A percentile compares a stretch with the other conserved stretches of the same genome.
Evolutionary conservation across 1,140 invertebrate species (phyloP).

Genomic region (Drosophila setifemur): DNA sequence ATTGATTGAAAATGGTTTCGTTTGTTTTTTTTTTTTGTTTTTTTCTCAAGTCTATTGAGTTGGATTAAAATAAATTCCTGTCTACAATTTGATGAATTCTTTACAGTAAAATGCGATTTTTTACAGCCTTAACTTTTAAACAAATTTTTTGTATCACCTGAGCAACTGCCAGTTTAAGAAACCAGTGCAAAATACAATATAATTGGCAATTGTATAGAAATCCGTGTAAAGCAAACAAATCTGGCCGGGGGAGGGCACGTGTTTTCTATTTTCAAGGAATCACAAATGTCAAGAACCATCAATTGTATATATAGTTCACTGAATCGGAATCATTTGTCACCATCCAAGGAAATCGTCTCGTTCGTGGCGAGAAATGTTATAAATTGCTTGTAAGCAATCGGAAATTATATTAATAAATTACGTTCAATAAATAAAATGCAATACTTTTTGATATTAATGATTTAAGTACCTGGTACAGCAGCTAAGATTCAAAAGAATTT

Average conservation of each 20-base stretch:
- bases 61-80: constrained; percentile 13
- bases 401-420: too few species aligned
- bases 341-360: background rate
- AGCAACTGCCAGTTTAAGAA: background rate
- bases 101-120: constrained; percentile 13
- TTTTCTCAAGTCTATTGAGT: constrained; percentile 13
- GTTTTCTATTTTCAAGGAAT: constrained; percentile 11
- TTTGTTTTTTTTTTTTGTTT: background rate
- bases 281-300: constrained; percentile 12
- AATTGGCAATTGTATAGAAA: constrained; percentile 24
- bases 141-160: constrained; percentile 4
- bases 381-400: background rate
- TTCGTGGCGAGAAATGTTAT: background rate
- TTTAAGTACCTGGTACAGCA: background rate
- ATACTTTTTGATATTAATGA: too few species aligned
- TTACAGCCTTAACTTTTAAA: background rate
- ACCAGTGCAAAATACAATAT: constrained; percentile 29
- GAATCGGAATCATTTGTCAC: constrained; percentile 4
- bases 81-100: constrained; percentile 17
- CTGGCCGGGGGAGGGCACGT: constrained; percentile 3
- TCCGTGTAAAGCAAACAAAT: background rate
- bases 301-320: background rate
- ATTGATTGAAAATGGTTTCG: constrained; percentile 41
- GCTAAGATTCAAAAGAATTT: background rate
- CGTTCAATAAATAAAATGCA: too few species aligned